phyloP scores from a whole-genome alignment of 2,113 vertebrate genomes.

The Heterochromis multidens region DNA sequence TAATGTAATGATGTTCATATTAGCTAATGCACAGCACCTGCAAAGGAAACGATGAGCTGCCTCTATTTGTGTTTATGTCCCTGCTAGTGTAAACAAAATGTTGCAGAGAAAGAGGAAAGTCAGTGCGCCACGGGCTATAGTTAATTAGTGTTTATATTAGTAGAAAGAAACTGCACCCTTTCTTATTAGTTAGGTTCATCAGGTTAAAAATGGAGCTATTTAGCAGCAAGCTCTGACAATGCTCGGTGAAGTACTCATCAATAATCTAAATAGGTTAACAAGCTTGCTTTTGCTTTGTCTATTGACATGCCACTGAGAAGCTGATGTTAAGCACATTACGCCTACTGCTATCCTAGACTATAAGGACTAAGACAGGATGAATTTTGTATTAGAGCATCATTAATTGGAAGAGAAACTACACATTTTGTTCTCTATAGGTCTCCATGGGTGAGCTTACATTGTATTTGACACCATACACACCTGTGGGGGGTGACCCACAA shows the following conservation, averaged over 20 bases:
- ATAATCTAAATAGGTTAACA: conserved; percentile 70
- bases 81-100: conserved; percentile 41
- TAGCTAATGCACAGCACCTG: conserved; percentile 24
- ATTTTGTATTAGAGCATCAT: conserved; percentile 11
- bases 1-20: background rate
- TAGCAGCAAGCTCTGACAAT: conserved; percentile 32
- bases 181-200: conserved; percentile 28
- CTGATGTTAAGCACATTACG: conserved; percentile 9
- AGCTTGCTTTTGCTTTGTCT: conserved; percentile 61
- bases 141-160: conserved; percentile 40
- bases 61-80: conserved; percentile 52
- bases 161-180: background rate
- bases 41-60: conserved; percentile 22
- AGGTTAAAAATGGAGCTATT: conserved; percentile 42
- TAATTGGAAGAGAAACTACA: conserved; percentile 10
- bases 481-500: background rate
- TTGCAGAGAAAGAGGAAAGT: conserved; percentile 36
- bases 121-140: conserved; percentile 5
- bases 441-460: background rate
- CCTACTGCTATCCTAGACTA: background rate
- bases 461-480: background rate
- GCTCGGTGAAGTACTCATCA: conserved; percentile 40
- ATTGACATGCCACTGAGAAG: conserved; percentile 38
- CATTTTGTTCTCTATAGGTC: background rate
- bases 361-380: background rate